These are phyloP conservation scores for Nycticorax nycticorax DNA, from an alignment of 2,113 vertebrate genomes.

Conservation along the genomic window DNA sequence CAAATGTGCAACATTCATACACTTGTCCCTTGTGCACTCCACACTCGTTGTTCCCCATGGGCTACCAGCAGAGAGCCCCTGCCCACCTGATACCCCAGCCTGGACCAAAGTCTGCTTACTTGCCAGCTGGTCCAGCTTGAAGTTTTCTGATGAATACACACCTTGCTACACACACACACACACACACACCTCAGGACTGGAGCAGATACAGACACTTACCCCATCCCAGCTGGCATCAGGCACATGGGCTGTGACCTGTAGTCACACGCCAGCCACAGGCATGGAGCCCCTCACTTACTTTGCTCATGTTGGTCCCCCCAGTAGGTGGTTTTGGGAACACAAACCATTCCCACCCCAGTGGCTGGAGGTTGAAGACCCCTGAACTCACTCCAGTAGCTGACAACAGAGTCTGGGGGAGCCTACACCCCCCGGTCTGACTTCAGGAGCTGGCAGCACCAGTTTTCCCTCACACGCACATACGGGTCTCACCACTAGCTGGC, in stretches of 20 bases:
- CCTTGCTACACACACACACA: neutral
- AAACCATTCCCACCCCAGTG: neutral
- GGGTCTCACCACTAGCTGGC: neutral
- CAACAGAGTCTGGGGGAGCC: neutral
- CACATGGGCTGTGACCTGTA: neutral
- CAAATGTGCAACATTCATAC: too few species aligned
- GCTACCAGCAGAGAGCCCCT: too few species aligned
- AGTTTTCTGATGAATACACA: neutral
- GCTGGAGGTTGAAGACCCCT: neutral
- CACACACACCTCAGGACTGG: neutral
- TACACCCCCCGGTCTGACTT: neutral
- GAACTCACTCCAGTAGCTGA: neutral
- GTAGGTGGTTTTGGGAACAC: neutral
- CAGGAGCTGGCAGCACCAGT: neutral
- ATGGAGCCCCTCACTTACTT: neutral
- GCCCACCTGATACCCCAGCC: too few species aligned
- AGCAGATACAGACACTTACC: too few species aligned
- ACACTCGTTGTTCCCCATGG: neutral
- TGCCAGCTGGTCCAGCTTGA: neutral
- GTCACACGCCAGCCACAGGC: neutral
- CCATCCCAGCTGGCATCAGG: neutral
- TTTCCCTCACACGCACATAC: neutral
- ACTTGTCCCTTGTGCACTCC: neutral
- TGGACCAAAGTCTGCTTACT: neutral
- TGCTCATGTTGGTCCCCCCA: neutral